These are phyloP conservation scores for Venustaconcha ellipsiformis DNA, from an alignment of 1,140 invertebrate species.

Conservation along the genomic window DNA sequence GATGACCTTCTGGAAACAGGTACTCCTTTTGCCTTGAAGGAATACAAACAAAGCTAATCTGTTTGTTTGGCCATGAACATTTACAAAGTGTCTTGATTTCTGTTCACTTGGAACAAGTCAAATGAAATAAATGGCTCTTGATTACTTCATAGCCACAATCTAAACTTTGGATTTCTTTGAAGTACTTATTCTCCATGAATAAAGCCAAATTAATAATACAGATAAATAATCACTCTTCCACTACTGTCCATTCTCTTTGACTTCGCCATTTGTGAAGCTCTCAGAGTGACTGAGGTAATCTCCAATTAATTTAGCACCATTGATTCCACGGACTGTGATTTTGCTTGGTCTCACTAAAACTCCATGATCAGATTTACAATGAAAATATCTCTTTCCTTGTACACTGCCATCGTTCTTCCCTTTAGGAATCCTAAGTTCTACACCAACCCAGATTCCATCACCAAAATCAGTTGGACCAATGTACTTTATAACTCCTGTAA, in stretches of 20 bases:
- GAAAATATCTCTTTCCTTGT: slow-evolving; percentile 71
- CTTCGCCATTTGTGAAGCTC: slow-evolving; percentile 20
- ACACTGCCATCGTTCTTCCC: slow-evolving; percentile 73
- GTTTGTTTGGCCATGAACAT: no score
- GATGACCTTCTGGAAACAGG: no score
- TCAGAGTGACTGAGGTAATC: neutral
- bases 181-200: no score
- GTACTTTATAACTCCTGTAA: slow-evolving; percentile 68
- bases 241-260: slow-evolving; percentile 8
- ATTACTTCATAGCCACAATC: no score
- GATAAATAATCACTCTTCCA: neutral
- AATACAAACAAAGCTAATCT: no score
- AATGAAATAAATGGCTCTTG: no score
- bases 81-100: no score
- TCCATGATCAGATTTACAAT: slow-evolving; percentile 70
- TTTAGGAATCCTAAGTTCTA: slow-evolving; percentile 70
- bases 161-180: no score
- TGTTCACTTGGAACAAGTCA: no score
- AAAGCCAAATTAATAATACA: no score
- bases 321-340: slow-evolving; percentile 73
- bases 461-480: slow-evolving; percentile 73
- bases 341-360: slow-evolving; percentile 71
- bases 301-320: slow-evolving; percentile 71
- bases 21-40: no score
- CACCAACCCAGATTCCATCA: slow-evolving; percentile 72